These are phyloP conservation scores for Meghimatium bilineatum DNA, from an alignment of 2,888 invertebrate species.

Conservation along the genomic window DNA sequence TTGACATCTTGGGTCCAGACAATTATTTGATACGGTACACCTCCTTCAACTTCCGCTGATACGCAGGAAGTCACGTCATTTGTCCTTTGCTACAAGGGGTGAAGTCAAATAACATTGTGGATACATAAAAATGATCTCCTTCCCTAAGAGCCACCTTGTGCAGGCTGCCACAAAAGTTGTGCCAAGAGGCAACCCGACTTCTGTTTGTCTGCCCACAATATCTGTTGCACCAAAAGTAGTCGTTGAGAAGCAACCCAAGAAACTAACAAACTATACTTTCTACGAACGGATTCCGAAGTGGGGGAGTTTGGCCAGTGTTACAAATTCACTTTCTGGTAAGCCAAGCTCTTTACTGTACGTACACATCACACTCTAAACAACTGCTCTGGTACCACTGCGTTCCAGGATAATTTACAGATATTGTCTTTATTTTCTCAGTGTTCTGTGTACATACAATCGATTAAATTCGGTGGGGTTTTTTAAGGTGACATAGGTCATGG, in stretches of 20 bases:
- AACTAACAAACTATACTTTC: slow-evolving; percentile 50
- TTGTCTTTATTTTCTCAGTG: no score
- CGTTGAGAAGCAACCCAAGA: slow-evolving; percentile 46
- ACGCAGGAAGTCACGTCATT: slow-evolving; percentile 45
- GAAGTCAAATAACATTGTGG: background rate
- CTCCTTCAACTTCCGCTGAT: background rate
- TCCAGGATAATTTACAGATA: no score
- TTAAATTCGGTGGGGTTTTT: no score
- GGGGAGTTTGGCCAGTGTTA: slow-evolving; percentile 38
- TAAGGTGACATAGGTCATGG: no score
- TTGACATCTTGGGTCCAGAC: no score
- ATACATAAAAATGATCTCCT: slow-evolving; percentile 57
- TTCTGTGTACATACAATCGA: no score
- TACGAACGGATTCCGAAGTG: slow-evolving; percentile 43
- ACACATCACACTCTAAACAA: no score
- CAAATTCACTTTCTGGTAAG: slow-evolving; percentile 50
- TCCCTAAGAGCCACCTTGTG: slow-evolving; percentile 58
- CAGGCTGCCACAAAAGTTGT: slow-evolving; percentile 64
- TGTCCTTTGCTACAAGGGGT: slow-evolving; percentile 40
- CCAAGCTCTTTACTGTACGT: no score
- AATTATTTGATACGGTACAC: background rate
- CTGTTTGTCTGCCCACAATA: slow-evolving; percentile 56
- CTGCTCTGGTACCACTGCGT: no score
- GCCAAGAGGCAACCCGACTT: slow-evolving; percentile 53
- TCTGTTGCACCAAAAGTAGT: slow-evolving; percentile 53